Conservation (phyloP, 2,888 invertebrate species). For the Cyaniris semiargus region DNA sequence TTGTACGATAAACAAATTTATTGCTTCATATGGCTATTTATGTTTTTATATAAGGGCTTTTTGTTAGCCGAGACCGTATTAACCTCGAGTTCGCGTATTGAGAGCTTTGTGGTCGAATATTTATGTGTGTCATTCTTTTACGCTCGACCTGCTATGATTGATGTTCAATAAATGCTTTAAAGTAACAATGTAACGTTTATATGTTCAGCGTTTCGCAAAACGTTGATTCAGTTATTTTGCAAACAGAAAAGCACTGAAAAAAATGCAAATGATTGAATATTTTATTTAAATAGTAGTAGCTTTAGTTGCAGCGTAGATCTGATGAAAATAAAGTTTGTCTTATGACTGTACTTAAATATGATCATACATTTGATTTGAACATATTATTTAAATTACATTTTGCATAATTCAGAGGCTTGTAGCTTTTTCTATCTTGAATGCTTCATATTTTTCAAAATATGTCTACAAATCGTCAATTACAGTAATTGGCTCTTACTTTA, state of each 20-base stretch:
- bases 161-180: conserved; percentile 31
- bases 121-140: conserved; percentile 31
- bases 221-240: background rate
- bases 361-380: too few relatives aligned
- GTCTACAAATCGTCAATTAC: conserved; percentile 5
- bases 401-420: background rate
- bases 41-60: conserved; percentile 76
- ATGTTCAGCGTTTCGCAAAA: background rate
- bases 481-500: conserved; percentile 5
- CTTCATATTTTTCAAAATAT: background rate
- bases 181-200: conserved; percentile 31
- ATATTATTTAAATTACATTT: background rate
- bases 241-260: background rate
- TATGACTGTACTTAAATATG: too few relatives aligned
- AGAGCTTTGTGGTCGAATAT: conserved; percentile 34
- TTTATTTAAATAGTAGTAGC: background rate
- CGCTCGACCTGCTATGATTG: conserved; percentile 27
- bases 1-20: conserved; percentile 80
- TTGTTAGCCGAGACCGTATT: conserved; percentile 63
- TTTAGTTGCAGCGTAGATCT: background rate
- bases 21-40: conserved; percentile 77
- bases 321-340: background rate
- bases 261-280: background rate
- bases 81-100: conserved; percentile 57
- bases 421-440: background rate